Evolutionary conservation across 2,113 vertebrate species (phyloP).

Genomic region (Lanius ludovicianus): DNA sequence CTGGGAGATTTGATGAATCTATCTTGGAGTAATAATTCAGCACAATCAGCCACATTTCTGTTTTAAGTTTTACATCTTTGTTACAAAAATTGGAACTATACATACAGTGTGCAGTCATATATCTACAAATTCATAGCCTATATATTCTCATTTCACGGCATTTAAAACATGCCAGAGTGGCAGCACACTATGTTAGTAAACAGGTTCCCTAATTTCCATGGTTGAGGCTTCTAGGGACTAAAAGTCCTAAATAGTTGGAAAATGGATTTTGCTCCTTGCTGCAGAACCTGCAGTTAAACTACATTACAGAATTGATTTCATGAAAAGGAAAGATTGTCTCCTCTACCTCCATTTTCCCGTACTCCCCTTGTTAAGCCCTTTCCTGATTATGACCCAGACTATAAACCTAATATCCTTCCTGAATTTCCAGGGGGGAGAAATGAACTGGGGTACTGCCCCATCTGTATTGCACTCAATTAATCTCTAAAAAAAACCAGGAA

Average conservation of each 20-base stretch:
- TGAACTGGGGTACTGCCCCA: not conserved
- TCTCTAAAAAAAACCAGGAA: not conserved
- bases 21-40: conserved; percentile 96
- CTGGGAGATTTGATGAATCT: conserved; percentile 97
- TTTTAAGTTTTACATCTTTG: conserved; percentile 86
- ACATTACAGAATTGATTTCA: conserved; percentile 31
- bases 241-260: conserved; percentile 18
- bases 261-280: conserved; percentile 39
- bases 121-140: conserved; percentile 39
- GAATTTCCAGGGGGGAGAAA: conserved; percentile 14
- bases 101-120: not conserved
- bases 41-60: conserved; percentile 90
- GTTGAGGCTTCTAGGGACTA: conserved; percentile 1
- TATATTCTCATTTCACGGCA: conserved; percentile 47
- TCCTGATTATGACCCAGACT: conserved; percentile 1
- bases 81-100: conserved; percentile 75
- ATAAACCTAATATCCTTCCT: not conserved
- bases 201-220: conserved; percentile 39
- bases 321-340: conserved; percentile 12
- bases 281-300: conserved; percentile 24
- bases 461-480: not conserved
- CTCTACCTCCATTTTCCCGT: not conserved
- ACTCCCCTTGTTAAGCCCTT: not conserved
- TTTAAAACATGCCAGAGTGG: conserved; percentile 23
- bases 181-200: conserved; percentile 41